Evolutionary conservation across 2,797 vertebrate species (phyloP).

Genomic region (Champsocephalus esox): DNA sequence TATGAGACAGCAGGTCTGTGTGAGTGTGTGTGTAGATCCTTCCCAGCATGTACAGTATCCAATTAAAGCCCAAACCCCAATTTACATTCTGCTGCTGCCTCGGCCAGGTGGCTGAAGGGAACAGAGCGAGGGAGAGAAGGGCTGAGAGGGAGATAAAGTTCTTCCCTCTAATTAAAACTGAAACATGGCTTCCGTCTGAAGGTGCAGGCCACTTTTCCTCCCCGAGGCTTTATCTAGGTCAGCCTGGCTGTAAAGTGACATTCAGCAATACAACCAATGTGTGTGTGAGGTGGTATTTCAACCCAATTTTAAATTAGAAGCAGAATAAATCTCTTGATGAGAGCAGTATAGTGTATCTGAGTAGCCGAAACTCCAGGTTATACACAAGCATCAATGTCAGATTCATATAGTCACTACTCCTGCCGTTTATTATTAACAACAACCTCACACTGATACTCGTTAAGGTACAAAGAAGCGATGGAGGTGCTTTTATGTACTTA

Average conservation of each 20-base stretch:
- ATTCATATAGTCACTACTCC: background rate
- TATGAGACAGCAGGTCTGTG: conserved; percentile 22
- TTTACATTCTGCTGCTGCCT: conserved; percentile 70
- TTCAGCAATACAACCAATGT: conserved; percentile 44
- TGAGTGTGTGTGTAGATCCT: conserved; percentile 13
- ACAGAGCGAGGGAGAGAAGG: conserved; percentile 33
- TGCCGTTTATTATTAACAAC: background rate
- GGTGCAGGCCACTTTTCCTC: conserved; percentile 53
- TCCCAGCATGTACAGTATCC: conserved; percentile 63
- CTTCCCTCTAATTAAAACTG: conserved; percentile 73
- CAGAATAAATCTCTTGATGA: conserved; percentile 10
- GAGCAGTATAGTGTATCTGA: background rate
- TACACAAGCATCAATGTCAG: background rate
- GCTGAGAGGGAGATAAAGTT: conserved; percentile 65
- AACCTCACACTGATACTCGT: background rate
- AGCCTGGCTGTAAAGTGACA: conserved; percentile 58
- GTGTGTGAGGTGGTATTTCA: conserved; percentile 13
- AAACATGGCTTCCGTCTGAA: conserved; percentile 64
- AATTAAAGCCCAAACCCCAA: conserved; percentile 69
- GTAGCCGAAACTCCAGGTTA: background rate
- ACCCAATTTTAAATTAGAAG: conserved; percentile 48
- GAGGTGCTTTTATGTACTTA: background rate
- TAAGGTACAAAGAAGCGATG: conserved; percentile 2
- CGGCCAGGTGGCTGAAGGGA: conserved; percentile 64
- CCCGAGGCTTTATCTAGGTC: conserved; percentile 67